Percentiles rank a stretch among this genome's conserved stretches.
These are phyloP conservation scores for Pachydiplax longipennis DNA, from an alignment of 2,888 invertebrate genomes.

Conservation along the genomic window DNA sequence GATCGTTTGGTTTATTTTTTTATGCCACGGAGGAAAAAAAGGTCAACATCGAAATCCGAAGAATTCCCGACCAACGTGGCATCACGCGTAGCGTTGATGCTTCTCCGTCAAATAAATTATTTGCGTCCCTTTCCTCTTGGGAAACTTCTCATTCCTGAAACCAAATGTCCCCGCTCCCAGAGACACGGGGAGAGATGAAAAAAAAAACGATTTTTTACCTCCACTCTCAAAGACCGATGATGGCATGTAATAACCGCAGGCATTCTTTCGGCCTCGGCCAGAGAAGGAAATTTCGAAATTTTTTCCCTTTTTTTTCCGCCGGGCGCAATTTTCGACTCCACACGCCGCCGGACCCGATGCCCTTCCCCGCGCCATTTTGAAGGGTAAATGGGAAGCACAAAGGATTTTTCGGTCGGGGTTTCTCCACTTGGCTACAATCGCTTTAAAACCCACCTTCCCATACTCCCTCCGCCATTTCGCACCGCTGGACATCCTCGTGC, in stretches of 20 bases:
- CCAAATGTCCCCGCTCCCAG: background rate
- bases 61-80: background rate
- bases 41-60: background rate
- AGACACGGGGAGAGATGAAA: background rate
- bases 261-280: slow-evolving; percentile 4
- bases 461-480: background rate
- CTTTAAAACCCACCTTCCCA: background rate
- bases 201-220: background rate
- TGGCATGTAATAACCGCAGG: slow-evolving; percentile 36
- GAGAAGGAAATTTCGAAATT: background rate
- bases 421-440: background rate
- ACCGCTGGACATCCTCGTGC: background rate
- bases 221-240: background rate
- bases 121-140: background rate
- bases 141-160: background rate
- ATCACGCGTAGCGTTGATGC: background rate
- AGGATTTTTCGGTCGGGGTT: slow-evolving; percentile 16
- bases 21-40: background rate
- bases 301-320: background rate
- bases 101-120: slow-evolving; percentile 29
- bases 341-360: background rate
- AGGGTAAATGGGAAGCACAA: slow-evolving; percentile 14
- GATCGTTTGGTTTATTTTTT: background rate
- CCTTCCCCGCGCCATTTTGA: background rate
- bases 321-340: slow-evolving; percentile 7